Percentiles rank a stretch among this genome's conserved stretches.
Conservation (phyloP, 2,113 vertebrate genomes). For the Rissa tridactyla region DNA sequence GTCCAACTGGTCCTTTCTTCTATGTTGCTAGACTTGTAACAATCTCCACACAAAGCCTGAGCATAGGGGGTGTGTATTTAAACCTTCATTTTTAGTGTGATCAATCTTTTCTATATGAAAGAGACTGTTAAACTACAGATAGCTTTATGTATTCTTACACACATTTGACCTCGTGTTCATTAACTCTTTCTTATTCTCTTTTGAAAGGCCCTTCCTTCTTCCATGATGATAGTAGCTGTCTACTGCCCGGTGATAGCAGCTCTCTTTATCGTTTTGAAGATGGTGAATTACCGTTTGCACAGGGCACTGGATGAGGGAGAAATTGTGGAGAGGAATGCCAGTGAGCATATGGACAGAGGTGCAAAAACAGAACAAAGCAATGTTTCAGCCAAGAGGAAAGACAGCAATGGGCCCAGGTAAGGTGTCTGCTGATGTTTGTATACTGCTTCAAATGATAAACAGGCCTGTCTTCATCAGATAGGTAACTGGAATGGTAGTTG, state of each 20-base stretch:
- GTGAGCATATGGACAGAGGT: slow-evolving; percentile 78
- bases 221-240: slow-evolving; percentile 96
- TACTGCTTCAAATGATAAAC: neutral
- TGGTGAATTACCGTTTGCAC: slow-evolving; percentile 95
- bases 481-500: neutral
- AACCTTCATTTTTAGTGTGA: neutral
- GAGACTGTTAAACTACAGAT: neutral
- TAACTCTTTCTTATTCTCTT: slow-evolving; percentile 39
- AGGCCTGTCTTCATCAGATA: neutral
- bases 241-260: slow-evolving; percentile 94
- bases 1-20: neutral
- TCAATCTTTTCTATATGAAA: neutral
- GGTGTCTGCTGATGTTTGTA: neutral
- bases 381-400: slow-evolving; percentile 83
- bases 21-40: neutral
- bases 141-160: neutral
- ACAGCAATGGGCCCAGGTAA: slow-evolving; percentile 95
- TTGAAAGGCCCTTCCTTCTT: slow-evolving; percentile 91
- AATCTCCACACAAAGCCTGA: neutral
- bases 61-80: neutral
- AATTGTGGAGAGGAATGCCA: slow-evolving; percentile 87
- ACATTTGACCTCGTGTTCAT: neutral
- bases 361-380: slow-evolving; percentile 80
- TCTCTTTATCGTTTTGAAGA: slow-evolving; percentile 95
- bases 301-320: slow-evolving; percentile 96